Evolutionary conservation across 2,113 vertebrate genomes (phyloP).

Genomic region (Pontoporia blainvillei): DNA sequence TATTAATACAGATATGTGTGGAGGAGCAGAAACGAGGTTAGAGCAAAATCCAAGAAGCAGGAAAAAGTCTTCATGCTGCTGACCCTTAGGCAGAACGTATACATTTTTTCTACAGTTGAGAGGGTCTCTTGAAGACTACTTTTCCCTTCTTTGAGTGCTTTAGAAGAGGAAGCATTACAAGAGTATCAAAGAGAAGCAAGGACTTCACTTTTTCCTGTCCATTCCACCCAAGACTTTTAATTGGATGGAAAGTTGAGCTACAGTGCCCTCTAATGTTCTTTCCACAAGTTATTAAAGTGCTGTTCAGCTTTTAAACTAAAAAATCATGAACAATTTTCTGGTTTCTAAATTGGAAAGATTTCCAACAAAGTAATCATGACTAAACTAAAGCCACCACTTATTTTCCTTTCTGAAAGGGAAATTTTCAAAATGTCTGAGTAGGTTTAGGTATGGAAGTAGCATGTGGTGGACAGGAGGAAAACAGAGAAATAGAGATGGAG

Average conservation of each 20-base stretch:
- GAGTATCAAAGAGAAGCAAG: background rate
- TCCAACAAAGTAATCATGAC: background rate
- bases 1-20: background rate
- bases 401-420: background rate
- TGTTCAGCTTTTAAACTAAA: background rate
- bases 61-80: background rate
- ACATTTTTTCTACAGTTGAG: background rate
- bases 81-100: background rate
- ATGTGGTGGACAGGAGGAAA: background rate
- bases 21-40: background rate
- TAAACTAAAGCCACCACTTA: background rate
- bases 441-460: background rate
- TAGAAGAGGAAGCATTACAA: background rate
- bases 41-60: background rate
- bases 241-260: constrained; percentile 50
- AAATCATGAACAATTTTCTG: background rate
- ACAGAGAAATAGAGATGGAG: background rate
- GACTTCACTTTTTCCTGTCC: background rate
- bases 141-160: background rate
- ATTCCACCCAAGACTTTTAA: background rate
- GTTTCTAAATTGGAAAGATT: background rate
- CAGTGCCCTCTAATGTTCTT: constrained; percentile 58
- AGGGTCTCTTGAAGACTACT: background rate
- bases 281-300: background rate
- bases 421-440: background rate